Percentiles rank a stretch among this genome's conserved stretches.
Evolutionary conservation across 2,888 invertebrate genomes (phyloP).

Genomic region (Acleris cristana): DNA sequence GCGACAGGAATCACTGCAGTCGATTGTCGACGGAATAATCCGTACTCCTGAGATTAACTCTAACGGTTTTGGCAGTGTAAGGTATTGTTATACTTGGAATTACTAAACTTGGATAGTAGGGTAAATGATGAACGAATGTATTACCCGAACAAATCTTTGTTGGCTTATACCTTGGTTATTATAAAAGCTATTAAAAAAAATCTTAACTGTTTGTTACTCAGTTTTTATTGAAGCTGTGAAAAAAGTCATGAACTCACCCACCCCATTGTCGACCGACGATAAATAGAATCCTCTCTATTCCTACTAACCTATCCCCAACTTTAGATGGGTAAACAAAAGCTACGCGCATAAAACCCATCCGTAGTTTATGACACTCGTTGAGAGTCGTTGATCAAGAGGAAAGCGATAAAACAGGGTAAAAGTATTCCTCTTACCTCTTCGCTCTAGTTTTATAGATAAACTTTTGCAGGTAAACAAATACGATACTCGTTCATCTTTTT

Average conservation of each 20-base stretch:
- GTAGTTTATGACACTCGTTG: slow-evolving; percentile 55
- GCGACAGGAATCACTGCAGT: slow-evolving; percentile 18
- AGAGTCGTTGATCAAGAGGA: slow-evolving; percentile 45
- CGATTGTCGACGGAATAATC: slow-evolving; percentile 11
- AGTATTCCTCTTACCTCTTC: slow-evolving; percentile 12
- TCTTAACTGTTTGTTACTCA: no score
- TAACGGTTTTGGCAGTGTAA: not conserved
- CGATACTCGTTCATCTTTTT: not conserved
- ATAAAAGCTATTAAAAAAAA: no score
- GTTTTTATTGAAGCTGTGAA: no score
- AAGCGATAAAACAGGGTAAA: slow-evolving; percentile 53
- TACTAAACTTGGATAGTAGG: no score
- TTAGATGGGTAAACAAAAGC: slow-evolving; percentile 43
- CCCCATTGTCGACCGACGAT: no score
- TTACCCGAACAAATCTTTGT: no score
- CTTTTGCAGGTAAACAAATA: slow-evolving; percentile 29
- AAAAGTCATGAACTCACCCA: no score
- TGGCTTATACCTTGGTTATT: no score
- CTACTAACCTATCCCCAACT: no score
- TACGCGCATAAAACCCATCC: slow-evolving; percentile 50
- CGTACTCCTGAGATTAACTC: not conserved
- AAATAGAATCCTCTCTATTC: no score
- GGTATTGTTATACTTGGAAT: no score
- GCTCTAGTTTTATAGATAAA: slow-evolving; percentile 32
- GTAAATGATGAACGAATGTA: no score